phyloP scores from a whole-genome alignment of 2,888 invertebrate genomes.

The Meteorus cinctellus region DNA sequence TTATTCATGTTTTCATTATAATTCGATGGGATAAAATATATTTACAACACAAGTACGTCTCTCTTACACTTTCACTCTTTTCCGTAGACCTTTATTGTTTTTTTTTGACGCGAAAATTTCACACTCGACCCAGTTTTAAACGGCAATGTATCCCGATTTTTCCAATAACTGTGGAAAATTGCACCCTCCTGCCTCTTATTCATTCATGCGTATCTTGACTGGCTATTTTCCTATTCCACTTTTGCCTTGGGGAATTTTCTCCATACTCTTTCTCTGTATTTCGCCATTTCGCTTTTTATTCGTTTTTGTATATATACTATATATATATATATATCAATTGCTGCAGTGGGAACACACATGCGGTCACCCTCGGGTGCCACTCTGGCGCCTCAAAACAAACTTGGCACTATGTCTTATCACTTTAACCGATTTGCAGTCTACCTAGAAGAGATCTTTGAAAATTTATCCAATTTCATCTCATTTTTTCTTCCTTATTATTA shows the following conservation, averaged over 20 bases:
- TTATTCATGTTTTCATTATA: too few relatives aligned
- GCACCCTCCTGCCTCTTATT: slow-evolving; percentile 3
- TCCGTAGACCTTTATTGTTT: not conserved
- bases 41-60: too few relatives aligned
- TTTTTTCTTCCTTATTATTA: not conserved
- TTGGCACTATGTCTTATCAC: not conserved
- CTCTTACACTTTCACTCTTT: not conserved
- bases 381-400: not conserved
- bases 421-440: not conserved
- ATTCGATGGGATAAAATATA: too few relatives aligned
- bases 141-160: slow-evolving; percentile 29
- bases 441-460: not conserved
- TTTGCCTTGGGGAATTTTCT: not conserved
- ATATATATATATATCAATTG: not conserved
- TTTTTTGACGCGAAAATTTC: slow-evolving; percentile 12
- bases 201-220: slow-evolving; percentile 25
- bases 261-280: not conserved
- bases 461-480: not conserved
- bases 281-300: not conserved
- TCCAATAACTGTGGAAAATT: slow-evolving; percentile 33
- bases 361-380: not conserved
- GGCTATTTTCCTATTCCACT: slow-evolving; percentile 16
- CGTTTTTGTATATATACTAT: not conserved
- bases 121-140: slow-evolving; percentile 34
- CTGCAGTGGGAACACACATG: not conserved